Conservation (phyloP, 2,888 invertebrate genomes). For the Aphrophora alni region DNA sequence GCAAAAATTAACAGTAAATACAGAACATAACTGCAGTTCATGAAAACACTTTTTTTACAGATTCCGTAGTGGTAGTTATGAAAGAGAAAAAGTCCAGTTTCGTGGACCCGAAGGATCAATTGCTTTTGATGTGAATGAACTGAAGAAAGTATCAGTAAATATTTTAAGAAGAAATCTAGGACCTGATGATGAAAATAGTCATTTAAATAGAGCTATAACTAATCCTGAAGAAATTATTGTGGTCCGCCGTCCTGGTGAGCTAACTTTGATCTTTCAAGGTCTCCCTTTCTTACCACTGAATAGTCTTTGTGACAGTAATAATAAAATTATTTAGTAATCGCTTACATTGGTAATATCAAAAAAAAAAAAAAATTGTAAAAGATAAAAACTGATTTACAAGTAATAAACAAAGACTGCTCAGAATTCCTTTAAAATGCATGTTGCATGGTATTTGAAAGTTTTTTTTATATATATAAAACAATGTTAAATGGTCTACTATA, state of each 20-base stretch:
- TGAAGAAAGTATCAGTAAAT: slow-evolving; percentile 34
- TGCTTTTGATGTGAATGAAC: slow-evolving; percentile 21
- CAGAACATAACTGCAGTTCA: too few relatives aligned
- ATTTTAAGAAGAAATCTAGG: slow-evolving; percentile 12
- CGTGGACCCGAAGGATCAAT: slow-evolving; percentile 31
- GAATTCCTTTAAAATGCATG: background rate
- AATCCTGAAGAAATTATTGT: slow-evolving; percentile 33
- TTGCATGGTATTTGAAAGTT: background rate
- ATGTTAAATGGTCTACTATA: too few relatives aligned
- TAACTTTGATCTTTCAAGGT: background rate
- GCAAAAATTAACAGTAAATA: too few relatives aligned
- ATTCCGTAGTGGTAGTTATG: slow-evolving; percentile 11
- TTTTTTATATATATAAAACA: too few relatives aligned
- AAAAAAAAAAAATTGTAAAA: too few relatives aligned
- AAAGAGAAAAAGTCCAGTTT: slow-evolving; percentile 21
- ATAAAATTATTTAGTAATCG: too few relatives aligned
- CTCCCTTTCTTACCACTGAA: background rate
- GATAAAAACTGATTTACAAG: too few relatives aligned
- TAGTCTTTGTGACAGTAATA: background rate
- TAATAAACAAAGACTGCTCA: background rate
- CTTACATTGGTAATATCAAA: too few relatives aligned
- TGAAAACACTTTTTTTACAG: background rate
- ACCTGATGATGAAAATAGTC: background rate
- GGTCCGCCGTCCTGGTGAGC: slow-evolving; percentile 38
- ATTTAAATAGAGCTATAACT: slow-evolving; percentile 28